A percentile compares a stretch with the other conserved stretches of the same genome.
Conservation (phyloP, 2,888 invertebrate species). For the Tetramorium bicarinatum region DNA sequence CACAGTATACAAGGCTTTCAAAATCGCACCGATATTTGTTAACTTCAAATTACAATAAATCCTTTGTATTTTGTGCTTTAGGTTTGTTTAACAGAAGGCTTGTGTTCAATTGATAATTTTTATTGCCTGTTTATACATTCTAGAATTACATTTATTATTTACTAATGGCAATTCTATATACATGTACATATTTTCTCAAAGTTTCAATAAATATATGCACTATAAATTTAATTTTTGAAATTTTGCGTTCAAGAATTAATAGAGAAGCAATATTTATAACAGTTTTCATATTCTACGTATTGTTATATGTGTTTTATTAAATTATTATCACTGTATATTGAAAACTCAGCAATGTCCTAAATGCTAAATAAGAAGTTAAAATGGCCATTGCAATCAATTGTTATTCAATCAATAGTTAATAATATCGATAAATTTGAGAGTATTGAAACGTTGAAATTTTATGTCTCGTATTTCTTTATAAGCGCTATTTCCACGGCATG, state of each 20-base stretch:
- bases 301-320: background rate
- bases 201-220: background rate
- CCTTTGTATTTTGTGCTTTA: background rate
- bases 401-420: background rate
- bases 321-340: background rate
- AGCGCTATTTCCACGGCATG: background rate
- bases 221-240: background rate
- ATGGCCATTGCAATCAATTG: slow-evolving; percentile 8
- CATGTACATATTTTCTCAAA: background rate
- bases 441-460: slow-evolving; percentile 33
- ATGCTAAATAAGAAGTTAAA: slow-evolving; percentile 17
- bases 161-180: background rate
- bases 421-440: slow-evolving; percentile 25
- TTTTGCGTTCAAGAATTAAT: background rate
- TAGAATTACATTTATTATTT: background rate
- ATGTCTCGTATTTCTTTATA: slow-evolving; percentile 31
- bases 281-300: background rate
- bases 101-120: background rate
- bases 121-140: background rate
- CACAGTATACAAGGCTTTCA: background rate
- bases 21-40: slow-evolving; percentile 33
- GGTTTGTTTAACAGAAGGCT: background rate
- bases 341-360: background rate
- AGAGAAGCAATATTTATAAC: background rate
- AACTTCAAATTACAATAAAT: slow-evolving; percentile 28